These are phyloP conservation scores for Netelia fuscicornis DNA, from an alignment of 2,888 invertebrate genomes.

Conservation along the genomic window DNA sequence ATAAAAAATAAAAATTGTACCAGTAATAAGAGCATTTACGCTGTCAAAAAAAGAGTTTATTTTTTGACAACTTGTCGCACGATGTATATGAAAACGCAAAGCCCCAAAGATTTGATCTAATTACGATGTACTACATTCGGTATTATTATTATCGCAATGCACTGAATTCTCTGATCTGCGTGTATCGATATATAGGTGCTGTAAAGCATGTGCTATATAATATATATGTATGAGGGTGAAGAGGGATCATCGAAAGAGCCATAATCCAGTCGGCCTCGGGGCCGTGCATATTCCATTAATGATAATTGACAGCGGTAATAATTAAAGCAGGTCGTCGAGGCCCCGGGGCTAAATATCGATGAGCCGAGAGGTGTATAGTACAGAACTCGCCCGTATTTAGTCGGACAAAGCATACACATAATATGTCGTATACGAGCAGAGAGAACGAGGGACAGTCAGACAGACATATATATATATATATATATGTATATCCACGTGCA, in stretches of 20 bases:
- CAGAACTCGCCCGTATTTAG: constrained; percentile 56
- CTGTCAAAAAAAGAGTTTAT: too few relatives aligned
- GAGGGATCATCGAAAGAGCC: constrained; percentile 57
- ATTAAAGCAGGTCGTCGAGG: constrained; percentile 66
- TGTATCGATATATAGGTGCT: background rate
- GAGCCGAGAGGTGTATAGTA: constrained; percentile 48
- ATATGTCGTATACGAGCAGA: constrained; percentile 38
- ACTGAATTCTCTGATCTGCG: background rate
- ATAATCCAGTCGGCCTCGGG: constrained; percentile 55
- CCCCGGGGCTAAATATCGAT: constrained; percentile 66
- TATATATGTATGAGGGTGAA: background rate
- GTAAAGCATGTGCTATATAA: background rate
- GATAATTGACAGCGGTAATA: constrained; percentile 69
- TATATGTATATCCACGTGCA: background rate
- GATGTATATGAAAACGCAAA: background rate
- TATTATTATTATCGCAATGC: constrained; percentile 17
- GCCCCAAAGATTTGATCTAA: background rate
- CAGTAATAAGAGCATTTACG: too few relatives aligned
- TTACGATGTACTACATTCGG: background rate
- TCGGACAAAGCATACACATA: constrained; percentile 62
- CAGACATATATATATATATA: background rate
- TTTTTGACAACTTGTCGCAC: too few relatives aligned
- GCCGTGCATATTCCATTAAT: constrained; percentile 64
- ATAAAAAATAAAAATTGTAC: too few relatives aligned
- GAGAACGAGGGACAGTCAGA: constrained; percentile 33